Evolutionary conservation across 2,888 invertebrate species (phyloP), one percentile per base, ranked within the genome.

Genomic region (Actias luna): DNA sequence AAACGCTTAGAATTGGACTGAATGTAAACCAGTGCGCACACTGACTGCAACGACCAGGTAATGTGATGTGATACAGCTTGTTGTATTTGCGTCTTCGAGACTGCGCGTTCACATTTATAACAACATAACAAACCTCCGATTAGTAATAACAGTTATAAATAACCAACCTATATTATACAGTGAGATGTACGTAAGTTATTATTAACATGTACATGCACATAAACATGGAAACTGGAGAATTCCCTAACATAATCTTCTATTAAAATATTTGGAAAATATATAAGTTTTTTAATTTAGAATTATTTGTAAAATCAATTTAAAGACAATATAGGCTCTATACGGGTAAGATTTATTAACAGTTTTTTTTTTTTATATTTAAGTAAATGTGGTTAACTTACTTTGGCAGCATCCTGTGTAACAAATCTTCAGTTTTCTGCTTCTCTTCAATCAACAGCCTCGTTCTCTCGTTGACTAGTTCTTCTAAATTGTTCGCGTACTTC

Each of bases 321-420:
- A 18, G n/a, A 42, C 5, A 42, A 18, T 8, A 18, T 42, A 42
- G 18, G 42, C n/a, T n/a, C 8, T 42, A n/a, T 8, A 2, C 42
- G 18, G 42, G 42, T 8, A 7, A 7, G 8, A 5, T n/a, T n/a
- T 1, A 18, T 42, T 42, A n/a, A n/a, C n/a, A n/a, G n/a, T 42
- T 42, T 18, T 18, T 42, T n/a, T 39, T 39, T 16, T 16, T 12
- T 29, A 64, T 42, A 62, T 60, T 58, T 61, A 5, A 52, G 46
- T 50, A 58, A 36, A 46, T 60, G 55, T 59, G 57, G 35, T 16
- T 14, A 29, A 58, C 94, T 92, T 92, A 97, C 95, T 97, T 96
- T 73, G 98, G 98, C 88, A 98, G 94, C 98, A 98, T 98, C 87
- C 98, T 94, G 89, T 98, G 97, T 69, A 98, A 94, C 70, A 98